Conservation (phyloP, 2,113 vertebrate species). For the Pomatostomus ruficeps region DNA sequence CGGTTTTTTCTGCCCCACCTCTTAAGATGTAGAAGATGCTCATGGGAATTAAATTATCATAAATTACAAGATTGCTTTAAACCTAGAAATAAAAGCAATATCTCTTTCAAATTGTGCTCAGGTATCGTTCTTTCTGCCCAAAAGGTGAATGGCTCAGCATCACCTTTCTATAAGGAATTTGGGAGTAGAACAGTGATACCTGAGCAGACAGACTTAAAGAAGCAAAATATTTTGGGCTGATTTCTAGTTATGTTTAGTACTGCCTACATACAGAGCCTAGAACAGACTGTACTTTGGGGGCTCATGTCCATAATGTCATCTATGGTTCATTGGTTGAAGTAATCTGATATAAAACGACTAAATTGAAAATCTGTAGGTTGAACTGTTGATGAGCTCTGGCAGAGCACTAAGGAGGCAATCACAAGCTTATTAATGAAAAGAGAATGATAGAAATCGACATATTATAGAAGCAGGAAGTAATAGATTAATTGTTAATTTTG, state of each 20-base stretch:
- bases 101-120: not conserved
- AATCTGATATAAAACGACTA: constrained; percentile 51
- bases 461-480: constrained; percentile 3
- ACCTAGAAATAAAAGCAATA: not conserved
- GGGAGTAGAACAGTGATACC: not conserved
- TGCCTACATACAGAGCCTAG: not conserved
- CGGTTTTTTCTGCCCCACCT: not conserved
- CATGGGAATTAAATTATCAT: not conserved
- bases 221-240: not conserved
- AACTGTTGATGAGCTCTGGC: constrained; percentile 38
- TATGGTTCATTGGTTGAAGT: constrained; percentile 33
- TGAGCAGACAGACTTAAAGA: not conserved
- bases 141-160: not conserved
- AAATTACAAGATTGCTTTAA: not conserved
- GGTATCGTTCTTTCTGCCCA: not conserved
- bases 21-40: not conserved
- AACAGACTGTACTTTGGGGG: not conserved
- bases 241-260: not conserved
- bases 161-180: not conserved
- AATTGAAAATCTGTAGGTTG: constrained; percentile 45
- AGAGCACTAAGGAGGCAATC: constrained; percentile 7
- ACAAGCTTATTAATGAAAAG: constrained; percentile 28
- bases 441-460: constrained; percentile 5
- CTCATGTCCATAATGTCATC: constrained; percentile 40
- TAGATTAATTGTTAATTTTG: constrained; percentile 18